Conservation (phyloP, 2,888 invertebrate genomes). For the Mythimna impura region DNA sequence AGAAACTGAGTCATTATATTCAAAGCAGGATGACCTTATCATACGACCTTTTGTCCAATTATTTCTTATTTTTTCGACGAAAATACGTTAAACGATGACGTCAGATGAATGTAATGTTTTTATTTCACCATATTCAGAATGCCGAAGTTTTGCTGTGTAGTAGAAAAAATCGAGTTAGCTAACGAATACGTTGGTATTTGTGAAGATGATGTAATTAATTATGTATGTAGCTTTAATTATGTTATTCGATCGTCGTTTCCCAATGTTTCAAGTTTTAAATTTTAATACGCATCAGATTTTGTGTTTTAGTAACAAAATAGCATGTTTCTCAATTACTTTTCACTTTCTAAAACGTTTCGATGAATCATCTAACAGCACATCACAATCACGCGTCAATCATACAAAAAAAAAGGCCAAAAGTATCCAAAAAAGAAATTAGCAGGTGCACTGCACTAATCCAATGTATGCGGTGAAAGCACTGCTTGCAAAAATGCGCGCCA, state of each 20-base stretch:
- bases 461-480: constrained; percentile 57
- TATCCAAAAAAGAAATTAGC: constrained; percentile 64
- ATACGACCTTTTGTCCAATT: constrained; percentile 52
- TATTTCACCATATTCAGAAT: constrained; percentile 38
- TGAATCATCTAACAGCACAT: constrained; percentile 9
- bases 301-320: background rate
- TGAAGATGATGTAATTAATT: constrained; percentile 55
- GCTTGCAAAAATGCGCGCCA: constrained; percentile 58
- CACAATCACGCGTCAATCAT: constrained; percentile 26
- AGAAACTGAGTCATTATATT: constrained; percentile 38
- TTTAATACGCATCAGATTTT: background rate
- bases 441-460: constrained; percentile 59
- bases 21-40: constrained; percentile 42
- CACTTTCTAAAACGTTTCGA: constrained; percentile 35
- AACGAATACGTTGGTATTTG: constrained; percentile 33
- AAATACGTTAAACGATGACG: constrained; percentile 49
- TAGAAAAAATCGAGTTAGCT: constrained; percentile 36
- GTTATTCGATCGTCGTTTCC: constrained; percentile 10
- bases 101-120: constrained; percentile 34
- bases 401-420: constrained; percentile 47
- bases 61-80: constrained; percentile 32
- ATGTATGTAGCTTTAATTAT: constrained; percentile 47
- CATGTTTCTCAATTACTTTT: constrained; percentile 1
- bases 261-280: background rate
- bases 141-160: constrained; percentile 19